Percentiles rank a stretch among this genome's conserved stretches.
These are phyloP conservation scores for Cataglyphis rosenhaueri DNA, from an alignment of 2,888 invertebrate genomes.

Conservation along the genomic window DNA sequence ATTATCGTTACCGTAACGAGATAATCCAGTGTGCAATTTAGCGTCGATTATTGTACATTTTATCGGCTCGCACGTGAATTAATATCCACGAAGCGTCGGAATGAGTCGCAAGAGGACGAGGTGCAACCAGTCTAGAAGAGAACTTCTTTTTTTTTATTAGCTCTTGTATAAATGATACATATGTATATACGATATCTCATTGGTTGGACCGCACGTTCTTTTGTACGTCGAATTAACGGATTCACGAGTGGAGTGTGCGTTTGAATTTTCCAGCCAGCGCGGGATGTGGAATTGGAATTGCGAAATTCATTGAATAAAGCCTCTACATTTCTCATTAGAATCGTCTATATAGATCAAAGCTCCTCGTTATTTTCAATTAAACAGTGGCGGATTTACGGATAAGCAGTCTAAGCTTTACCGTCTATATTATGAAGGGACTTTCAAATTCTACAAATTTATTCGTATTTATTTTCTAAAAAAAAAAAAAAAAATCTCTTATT, in stretches of 20 bases:
- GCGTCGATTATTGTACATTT: slow-evolving; percentile 52
- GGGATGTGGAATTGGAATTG: slow-evolving; percentile 37
- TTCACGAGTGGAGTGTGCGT: neutral
- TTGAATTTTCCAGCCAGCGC: slow-evolving; percentile 31
- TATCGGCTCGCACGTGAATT: slow-evolving; percentile 50
- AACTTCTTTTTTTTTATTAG: slow-evolving; percentile 8
- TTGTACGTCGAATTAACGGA: slow-evolving; percentile 17
- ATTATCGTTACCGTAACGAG: slow-evolving; percentile 59
- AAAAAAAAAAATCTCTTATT: neutral
- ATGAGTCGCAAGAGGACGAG: neutral
- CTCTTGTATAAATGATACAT: slow-evolving; percentile 17
- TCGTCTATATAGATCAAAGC: slow-evolving; percentile 42
- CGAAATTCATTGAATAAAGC: slow-evolving; percentile 46
- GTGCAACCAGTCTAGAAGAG: slow-evolving; percentile 8
- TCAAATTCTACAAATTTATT: slow-evolving; percentile 20
- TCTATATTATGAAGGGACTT: neutral
- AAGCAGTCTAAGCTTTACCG: slow-evolving; percentile 22
- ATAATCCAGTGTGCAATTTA: slow-evolving; percentile 56
- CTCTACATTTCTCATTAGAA: slow-evolving; percentile 42
- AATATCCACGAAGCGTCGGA: slow-evolving; percentile 30
- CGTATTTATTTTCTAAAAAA: slow-evolving; percentile 7
- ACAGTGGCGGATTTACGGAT: slow-evolving; percentile 36
- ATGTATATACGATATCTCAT: slow-evolving; percentile 1
- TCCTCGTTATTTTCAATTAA: slow-evolving; percentile 43
- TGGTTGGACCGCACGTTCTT: slow-evolving; percentile 22